Evolutionary conservation across 2,888 invertebrate genomes (phyloP).

Genomic region (Lasioglossum pauxillum): DNA sequence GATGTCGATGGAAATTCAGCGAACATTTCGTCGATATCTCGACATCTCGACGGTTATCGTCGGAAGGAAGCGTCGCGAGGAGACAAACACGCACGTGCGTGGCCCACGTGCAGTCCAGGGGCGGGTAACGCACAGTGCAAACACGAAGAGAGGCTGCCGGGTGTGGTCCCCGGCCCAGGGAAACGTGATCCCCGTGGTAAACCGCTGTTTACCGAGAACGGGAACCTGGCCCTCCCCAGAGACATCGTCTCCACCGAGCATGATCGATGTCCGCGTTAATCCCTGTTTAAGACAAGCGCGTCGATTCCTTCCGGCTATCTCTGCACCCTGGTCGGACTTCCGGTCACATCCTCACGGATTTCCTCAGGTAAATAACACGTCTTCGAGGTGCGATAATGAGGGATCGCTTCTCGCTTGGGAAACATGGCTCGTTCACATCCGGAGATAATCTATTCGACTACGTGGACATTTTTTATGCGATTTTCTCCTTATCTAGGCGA

Average conservation of each 20-base stretch:
- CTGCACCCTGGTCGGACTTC: conserved; percentile 40
- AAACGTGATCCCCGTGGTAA: conserved; percentile 83
- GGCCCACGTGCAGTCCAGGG: conserved; percentile 66
- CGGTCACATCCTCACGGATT: conserved; percentile 37
- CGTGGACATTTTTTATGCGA: neutral
- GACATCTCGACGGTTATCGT: conserved; percentile 68
- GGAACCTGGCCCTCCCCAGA: conserved; percentile 58
- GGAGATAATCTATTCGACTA: neutral
- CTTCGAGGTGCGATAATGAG: conserved; percentile 59
- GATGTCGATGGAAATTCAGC: neutral
- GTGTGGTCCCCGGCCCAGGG: conserved; percentile 72
- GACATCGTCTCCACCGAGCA: conserved; percentile 46
- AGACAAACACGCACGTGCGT: conserved; percentile 73
- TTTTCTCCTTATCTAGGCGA: neutral
- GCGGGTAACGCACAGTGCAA: conserved; percentile 74
- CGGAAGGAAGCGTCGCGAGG: conserved; percentile 60
- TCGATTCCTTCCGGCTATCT: conserved; percentile 66
- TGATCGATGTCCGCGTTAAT: conserved; percentile 80
- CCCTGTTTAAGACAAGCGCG: conserved; percentile 61
- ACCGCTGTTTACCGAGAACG: conserved; percentile 80
- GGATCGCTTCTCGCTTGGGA: conserved; percentile 29
- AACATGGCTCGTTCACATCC: neutral
- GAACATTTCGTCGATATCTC: neutral
- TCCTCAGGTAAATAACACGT: conserved; percentile 42
- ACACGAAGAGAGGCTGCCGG: conserved; percentile 75